Base-by-base conservation (phyloP, 2,113 vertebrate genomes). In the Pollachius pollachius region DNA sequence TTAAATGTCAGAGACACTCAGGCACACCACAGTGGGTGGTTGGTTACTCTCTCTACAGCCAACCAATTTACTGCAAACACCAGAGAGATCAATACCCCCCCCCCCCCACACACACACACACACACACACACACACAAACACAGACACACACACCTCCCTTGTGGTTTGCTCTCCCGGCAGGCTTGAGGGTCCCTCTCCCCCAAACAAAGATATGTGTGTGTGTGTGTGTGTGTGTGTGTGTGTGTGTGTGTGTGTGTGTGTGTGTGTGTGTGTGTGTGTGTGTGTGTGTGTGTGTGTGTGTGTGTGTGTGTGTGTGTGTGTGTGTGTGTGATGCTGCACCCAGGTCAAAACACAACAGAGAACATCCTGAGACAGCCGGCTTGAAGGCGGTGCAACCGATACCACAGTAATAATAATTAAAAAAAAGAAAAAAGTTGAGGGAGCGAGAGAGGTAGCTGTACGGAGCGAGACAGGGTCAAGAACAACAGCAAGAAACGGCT, bases 1-100 rank as follows among this genome's bases (percentile, higher is more conserved):
- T 89, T 91, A 92, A 92, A 92, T 92, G 90, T 92, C 90, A 92
- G 86, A 92, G 89, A 91, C 90, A 92, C 89, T 90, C 89, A 91
- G 88, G 88, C 86, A 88, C 90, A 85, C 90, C 90, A 88, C 87
- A 83, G 90, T 89, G 79, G 91, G 88, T 73, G 82, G 84, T 80
- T 65, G 73, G 88, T 89, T 87, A 78, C 86, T 87, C 89, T 87
- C 81, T 84, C 87, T 82, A 82, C 82, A 88, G 83, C 87, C 89
- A 87, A 88, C 86, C 88, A 89, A 90, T 90, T 89, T 90, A 89
- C 82, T 86, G 84, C 41, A 87, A 90, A 89, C 88, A 90, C 85
- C 88, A 88, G 75, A 73, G 82, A 81, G 87, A 90, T 89, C 89
- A 87, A 90, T 90, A 89, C 56, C 16, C 30, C 16, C 17, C 37